Percentiles rank a stretch among this genome's conserved stretches.
phyloP scores from a whole-genome alignment of 2,113 vertebrate genomes.

The Mesoclemmys tuberculata region DNA sequence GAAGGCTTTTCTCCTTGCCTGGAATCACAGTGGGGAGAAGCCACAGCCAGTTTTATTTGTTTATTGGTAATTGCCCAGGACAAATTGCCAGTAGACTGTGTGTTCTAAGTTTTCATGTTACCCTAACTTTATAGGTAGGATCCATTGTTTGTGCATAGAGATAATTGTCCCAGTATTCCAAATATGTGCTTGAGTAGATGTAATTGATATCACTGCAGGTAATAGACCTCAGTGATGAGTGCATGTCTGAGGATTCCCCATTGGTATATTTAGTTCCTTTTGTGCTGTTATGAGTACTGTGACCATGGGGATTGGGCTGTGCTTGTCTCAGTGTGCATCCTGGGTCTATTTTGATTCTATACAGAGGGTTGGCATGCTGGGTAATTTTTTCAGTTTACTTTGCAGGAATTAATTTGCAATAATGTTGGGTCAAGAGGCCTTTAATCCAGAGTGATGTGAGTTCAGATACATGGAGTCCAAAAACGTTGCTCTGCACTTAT shows the following conservation, averaged over 20 bases:
- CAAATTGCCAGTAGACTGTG: background rate
- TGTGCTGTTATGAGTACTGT: background rate
- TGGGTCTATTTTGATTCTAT: background rate
- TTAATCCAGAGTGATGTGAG: background rate
- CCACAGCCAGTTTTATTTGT: background rate
- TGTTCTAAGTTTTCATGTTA: constrained; percentile 17
- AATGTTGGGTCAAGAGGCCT: background rate
- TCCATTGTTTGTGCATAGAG: background rate
- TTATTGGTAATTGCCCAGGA: background rate
- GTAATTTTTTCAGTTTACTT: background rate
- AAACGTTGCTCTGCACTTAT: background rate
- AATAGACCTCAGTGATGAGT: background rate
- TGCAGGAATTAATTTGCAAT: background rate
- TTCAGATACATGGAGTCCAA: background rate
- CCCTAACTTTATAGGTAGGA: background rate
- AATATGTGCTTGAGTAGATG: background rate
- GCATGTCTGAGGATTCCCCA: background rate
- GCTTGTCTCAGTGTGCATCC: background rate
- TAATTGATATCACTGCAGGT: background rate
- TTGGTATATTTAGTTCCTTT: fast-evolving
- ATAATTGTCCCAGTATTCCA: background rate
- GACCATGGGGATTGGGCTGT: background rate
- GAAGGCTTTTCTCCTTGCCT: background rate
- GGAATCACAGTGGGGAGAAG: background rate
- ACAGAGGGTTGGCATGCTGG: background rate